Percentiles rank a stretch among this genome's conserved stretches.
Evolutionary conservation across 1,140 invertebrate genomes (phyloP).

Genomic region (Diorhabda elongata): DNA sequence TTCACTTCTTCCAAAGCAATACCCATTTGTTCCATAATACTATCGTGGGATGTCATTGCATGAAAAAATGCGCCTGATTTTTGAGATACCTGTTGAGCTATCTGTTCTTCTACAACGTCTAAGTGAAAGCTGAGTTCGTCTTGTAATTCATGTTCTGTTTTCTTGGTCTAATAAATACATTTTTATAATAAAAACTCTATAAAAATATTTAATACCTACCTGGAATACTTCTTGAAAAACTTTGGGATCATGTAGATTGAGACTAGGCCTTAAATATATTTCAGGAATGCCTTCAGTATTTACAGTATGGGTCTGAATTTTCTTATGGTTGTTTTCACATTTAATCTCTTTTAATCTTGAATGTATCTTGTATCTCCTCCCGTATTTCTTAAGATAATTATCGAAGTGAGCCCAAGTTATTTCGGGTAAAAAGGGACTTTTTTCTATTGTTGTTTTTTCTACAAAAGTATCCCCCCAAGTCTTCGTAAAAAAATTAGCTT

Average conservation of each 20-base stretch:
- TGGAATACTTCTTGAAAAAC: constrained; percentile 79
- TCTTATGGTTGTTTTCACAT: constrained; percentile 39
- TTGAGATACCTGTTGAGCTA: constrained; percentile 91
- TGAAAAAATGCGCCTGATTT: constrained; percentile 96
- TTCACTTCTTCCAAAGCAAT: constrained; percentile 77
- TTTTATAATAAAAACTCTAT: constrained; percentile 31
- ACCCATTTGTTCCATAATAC: constrained; percentile 83
- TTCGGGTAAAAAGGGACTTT: constrained; percentile 77
- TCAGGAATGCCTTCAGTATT: constrained; percentile 64
- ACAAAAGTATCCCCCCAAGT: constrained; percentile 96
- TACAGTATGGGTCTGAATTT: constrained; percentile 7
- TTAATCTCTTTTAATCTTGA: constrained; percentile 49
- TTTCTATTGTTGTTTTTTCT: constrained; percentile 71
- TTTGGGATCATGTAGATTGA: constrained; percentile 75
- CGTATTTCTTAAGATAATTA: constrained; percentile 76
- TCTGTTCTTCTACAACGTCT: constrained; percentile 92
- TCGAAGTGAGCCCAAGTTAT: constrained; percentile 83
- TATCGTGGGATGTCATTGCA: constrained; percentile 94
- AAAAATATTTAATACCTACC: not conserved
- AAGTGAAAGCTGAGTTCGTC: constrained; percentile 86
- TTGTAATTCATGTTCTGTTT: constrained; percentile 51
- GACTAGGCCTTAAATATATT: constrained; percentile 80
- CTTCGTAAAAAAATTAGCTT: constrained; percentile 91
- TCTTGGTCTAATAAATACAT: constrained; percentile 34
- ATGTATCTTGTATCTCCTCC: constrained; percentile 59